These are phyloP conservation scores for Nanorana parkeri DNA, from an alignment of 2,113 vertebrate species.

Conservation along the genomic window DNA sequence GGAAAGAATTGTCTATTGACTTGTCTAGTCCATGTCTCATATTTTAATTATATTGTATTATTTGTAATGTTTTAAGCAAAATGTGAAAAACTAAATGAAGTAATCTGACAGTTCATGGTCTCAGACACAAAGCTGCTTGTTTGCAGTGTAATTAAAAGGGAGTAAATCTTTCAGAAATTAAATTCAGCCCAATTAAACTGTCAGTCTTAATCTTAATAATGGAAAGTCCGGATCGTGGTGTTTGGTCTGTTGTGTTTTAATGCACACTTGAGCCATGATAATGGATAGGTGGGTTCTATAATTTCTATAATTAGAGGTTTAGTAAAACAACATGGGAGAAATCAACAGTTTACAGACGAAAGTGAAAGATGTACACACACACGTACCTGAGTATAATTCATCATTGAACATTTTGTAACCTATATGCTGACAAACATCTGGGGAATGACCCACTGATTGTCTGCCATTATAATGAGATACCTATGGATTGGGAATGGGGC, in stretches of 20 bases:
- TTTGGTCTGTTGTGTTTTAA: slow-evolving; percentile 9
- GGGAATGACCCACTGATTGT: too few species aligned
- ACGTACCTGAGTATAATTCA: too few species aligned
- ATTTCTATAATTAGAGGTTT: slow-evolving; percentile 19
- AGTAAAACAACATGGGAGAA: too few species aligned
- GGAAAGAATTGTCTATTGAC: not conserved
- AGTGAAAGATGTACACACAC: too few species aligned
- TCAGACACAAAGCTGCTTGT: slow-evolving; percentile 33
- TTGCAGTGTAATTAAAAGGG: slow-evolving; percentile 37
- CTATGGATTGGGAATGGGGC: too few species aligned
- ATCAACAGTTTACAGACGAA: too few species aligned
- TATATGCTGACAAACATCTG: too few species aligned
- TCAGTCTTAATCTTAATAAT: slow-evolving; percentile 53
- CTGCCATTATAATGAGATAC: too few species aligned
- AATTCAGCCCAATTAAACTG: slow-evolving; percentile 45
- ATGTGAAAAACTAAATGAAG: slow-evolving; percentile 34
- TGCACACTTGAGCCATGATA: slow-evolving; percentile 25
- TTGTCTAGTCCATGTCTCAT: not conserved
- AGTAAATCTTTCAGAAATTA: slow-evolving; percentile 45
- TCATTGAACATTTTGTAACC: too few species aligned
- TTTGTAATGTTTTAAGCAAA: slow-evolving; percentile 38
- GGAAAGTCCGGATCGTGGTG: not conserved
- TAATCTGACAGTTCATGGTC: slow-evolving; percentile 29
- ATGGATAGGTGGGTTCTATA: slow-evolving; percentile 22
- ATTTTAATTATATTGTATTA: slow-evolving; percentile 15